Evolutionary conservation across 2,888 invertebrate genomes (phyloP).

Genomic region (Rosalia funebris): DNA sequence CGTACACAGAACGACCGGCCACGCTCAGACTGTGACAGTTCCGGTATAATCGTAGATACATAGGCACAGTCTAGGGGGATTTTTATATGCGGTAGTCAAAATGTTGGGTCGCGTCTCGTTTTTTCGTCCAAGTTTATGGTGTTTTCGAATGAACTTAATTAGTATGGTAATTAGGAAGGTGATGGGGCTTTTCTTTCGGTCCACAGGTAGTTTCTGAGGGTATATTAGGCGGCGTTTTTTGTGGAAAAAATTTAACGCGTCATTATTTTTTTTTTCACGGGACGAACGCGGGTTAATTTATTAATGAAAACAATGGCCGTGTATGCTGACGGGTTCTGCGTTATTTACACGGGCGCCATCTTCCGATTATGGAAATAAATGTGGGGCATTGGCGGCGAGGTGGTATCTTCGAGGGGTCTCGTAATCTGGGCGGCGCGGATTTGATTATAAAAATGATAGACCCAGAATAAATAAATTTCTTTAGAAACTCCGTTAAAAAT

Average conservation of each 20-base stretch:
- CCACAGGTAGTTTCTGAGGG: slow-evolving; percentile 45
- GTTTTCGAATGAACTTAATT: slow-evolving; percentile 53
- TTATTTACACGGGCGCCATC: slow-evolving; percentile 11
- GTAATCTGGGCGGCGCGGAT: neutral
- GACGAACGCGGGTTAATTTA: neutral
- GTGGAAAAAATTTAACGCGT: slow-evolving; percentile 40
- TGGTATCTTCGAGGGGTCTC: neutral
- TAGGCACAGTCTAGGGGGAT: slow-evolving; percentile 1
- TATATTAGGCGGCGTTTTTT: slow-evolving; percentile 34
- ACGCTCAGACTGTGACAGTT: slow-evolving; percentile 39
- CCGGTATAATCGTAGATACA: neutral
- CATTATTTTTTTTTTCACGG: slow-evolving; percentile 37
- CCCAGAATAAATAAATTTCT: no score
- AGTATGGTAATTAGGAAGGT: slow-evolving; percentile 61
- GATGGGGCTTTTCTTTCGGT: slow-evolving; percentile 56
- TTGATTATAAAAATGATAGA: no score
- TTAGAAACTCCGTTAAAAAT: no score
- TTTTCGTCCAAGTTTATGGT: slow-evolving; percentile 42
- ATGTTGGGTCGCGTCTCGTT: slow-evolving; percentile 42
- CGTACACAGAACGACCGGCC: slow-evolving; percentile 45
- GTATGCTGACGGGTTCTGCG: neutral
- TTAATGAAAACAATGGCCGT: neutral
- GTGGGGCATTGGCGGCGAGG: neutral
- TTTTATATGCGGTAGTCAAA: slow-evolving; percentile 32
- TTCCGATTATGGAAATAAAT: neutral